These are phyloP conservation scores for Callocephalon fimbriatum DNA, from an alignment of 2,113 vertebrate genomes.

Conservation along the genomic window DNA sequence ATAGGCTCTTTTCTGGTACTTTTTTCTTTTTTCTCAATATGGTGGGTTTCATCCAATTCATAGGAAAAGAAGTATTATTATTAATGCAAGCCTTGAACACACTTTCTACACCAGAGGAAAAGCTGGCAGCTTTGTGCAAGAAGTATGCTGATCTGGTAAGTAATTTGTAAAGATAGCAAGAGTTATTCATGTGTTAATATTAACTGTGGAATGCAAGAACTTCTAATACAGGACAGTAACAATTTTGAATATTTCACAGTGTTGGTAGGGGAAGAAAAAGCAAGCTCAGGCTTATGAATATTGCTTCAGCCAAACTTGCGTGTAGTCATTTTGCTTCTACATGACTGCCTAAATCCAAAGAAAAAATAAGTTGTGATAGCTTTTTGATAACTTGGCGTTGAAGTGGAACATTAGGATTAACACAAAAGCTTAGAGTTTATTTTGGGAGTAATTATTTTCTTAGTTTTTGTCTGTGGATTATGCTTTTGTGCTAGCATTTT, in stretches of 20 bases:
- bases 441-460: neutral
- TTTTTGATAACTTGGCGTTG: neutral
- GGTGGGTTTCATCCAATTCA: slow-evolving; percentile 45
- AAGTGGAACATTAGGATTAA: slow-evolving; percentile 1
- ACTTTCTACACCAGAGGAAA: slow-evolving; percentile 94
- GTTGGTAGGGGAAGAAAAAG: neutral
- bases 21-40: neutral
- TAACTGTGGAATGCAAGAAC: neutral
- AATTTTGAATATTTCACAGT: neutral
- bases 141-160: slow-evolving; percentile 97
- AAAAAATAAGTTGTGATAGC: neutral
- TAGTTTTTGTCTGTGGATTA: neutral
- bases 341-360: slow-evolving; percentile 13
- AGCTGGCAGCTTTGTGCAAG: slow-evolving; percentile 97
- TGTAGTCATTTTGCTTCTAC: neutral
- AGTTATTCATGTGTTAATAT: slow-evolving; percentile 7
- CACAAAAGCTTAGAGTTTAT: neutral
- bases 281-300: neutral
- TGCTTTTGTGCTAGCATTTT: neutral
- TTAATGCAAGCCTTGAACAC: slow-evolving; percentile 97
- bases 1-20: neutral
- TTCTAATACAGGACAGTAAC: neutral
- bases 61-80: slow-evolving; percentile 96
- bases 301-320: neutral
- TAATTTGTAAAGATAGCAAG: slow-evolving; percentile 45